phyloP scores from a whole-genome alignment of 2,113 vertebrate genomes.

The Eurypyga helias region DNA sequence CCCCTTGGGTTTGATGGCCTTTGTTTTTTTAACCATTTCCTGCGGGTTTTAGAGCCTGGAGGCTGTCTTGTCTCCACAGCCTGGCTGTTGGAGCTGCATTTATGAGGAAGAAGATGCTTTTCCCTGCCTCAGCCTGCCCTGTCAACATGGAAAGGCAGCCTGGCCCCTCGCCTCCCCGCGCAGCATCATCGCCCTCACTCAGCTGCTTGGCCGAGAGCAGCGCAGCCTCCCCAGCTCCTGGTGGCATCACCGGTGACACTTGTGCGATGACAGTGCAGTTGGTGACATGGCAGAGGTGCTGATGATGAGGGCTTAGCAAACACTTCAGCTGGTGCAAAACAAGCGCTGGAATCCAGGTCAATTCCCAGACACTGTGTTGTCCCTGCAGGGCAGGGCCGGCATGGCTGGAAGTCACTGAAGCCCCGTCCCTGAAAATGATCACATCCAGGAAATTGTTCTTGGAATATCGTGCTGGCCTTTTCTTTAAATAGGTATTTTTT shows the following conservation, averaged over 20 bases:
- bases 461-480: neutral
- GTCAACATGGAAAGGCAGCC: neutral
- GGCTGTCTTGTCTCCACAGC: neutral
- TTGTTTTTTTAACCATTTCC: neutral
- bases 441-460: neutral
- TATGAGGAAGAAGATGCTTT: neutral
- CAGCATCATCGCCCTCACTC: neutral
- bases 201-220: neutral
- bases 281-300: neutral
- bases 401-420: neutral
- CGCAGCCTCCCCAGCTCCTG: neutral
- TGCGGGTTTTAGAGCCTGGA: neutral
- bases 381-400: neutral
- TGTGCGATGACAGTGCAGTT: neutral
- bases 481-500: neutral
- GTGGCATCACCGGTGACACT: accelerated
- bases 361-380: neutral
- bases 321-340: neutral
- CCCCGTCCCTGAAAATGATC: neutral
- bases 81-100: neutral
- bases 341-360: slow-evolving; percentile 11
- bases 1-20: neutral
- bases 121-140: neutral
- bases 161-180: neutral
- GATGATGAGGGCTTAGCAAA: neutral